Percentiles rank a stretch among this genome's conserved stretches.
Evolutionary conservation across 1,140 invertebrate species (phyloP).

Genomic region (Aphidius gifuensis): DNA sequence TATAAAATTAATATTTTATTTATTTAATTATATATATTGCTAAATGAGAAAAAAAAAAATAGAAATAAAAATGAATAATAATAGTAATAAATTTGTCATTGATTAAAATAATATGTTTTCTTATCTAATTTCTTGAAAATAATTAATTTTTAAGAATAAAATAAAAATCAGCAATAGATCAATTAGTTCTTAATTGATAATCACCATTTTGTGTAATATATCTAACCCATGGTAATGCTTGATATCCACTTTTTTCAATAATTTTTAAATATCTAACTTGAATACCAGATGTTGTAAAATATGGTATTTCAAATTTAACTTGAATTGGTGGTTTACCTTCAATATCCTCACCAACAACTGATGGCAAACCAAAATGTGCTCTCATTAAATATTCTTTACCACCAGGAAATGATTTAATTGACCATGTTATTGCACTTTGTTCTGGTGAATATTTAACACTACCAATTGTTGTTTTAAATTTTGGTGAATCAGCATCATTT

Average conservation of each 20-base stretch:
- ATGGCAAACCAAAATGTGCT: slow-evolving; percentile 98
- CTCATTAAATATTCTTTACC: slow-evolving; percentile 99
- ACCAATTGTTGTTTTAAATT: slow-evolving; percentile 98
- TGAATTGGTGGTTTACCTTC: slow-evolving; percentile 98
- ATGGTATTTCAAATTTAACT: slow-evolving; percentile 99
- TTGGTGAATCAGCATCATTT: slow-evolving; percentile 96
- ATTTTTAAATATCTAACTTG: slow-evolving; percentile 98
- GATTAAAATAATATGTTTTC: too few species aligned
- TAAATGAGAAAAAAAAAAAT: too few species aligned
- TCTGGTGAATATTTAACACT: slow-evolving; percentile 98
- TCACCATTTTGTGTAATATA: slow-evolving; percentile 99
- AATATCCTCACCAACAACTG: slow-evolving; percentile 90
- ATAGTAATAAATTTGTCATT: too few species aligned
- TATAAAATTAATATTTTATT: too few species aligned
- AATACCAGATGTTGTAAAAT: slow-evolving; percentile 99
- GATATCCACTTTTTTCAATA: slow-evolving; percentile 99
- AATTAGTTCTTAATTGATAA: slow-evolving; percentile 96
- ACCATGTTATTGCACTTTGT: slow-evolving; percentile 97
- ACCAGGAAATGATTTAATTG: slow-evolving; percentile 99
- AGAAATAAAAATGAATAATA: too few species aligned
- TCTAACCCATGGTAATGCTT: slow-evolving; percentile 97
- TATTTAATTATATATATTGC: too few species aligned
- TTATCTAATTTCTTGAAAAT: too few species aligned
- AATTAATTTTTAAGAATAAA: too few species aligned
- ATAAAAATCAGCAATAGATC: slow-evolving; percentile 26